Conservation (phyloP, 1,140 invertebrate species). For the Lethrus apterus region DNA sequence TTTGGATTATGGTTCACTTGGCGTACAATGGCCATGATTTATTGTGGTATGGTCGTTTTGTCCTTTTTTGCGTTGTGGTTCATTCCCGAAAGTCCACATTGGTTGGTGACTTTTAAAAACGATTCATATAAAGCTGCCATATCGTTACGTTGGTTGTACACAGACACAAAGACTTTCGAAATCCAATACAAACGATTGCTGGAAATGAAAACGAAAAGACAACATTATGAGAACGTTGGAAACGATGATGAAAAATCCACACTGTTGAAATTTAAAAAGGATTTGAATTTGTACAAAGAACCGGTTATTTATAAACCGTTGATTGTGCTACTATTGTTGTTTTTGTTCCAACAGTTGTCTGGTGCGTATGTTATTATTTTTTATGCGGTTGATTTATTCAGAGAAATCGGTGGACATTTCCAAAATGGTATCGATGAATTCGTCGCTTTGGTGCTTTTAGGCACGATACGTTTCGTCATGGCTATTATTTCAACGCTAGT, state of each 20-base stretch:
- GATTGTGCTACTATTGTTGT: slow-evolving; percentile 43
- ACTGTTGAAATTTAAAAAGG: slow-evolving; percentile 17
- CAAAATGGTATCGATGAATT: slow-evolving; percentile 42
- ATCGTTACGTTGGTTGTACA: slow-evolving; percentile 43
- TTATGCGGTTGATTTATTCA: slow-evolving; percentile 55
- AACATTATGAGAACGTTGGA: slow-evolving; percentile 4
- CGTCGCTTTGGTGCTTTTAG: slow-evolving; percentile 45
- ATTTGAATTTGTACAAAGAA: slow-evolving; percentile 23
- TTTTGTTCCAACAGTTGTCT: slow-evolving; percentile 51
- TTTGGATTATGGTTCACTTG: slow-evolving; percentile 43
- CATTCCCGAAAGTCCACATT: slow-evolving; percentile 53
- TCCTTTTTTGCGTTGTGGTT: slow-evolving; percentile 39
- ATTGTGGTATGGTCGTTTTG: slow-evolving; percentile 35
- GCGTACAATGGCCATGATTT: slow-evolving; percentile 43
- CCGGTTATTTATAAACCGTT: slow-evolving; percentile 46
- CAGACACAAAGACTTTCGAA: slow-evolving; percentile 32
- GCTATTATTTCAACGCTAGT: slow-evolving; percentile 43
- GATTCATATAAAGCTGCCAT: slow-evolving; percentile 33
- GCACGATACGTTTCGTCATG: slow-evolving; percentile 46
- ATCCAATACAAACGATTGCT: slow-evolving; percentile 37
- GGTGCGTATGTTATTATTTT: slow-evolving; percentile 61
- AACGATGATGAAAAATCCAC: slow-evolving; percentile 7
- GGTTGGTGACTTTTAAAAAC: slow-evolving; percentile 45
- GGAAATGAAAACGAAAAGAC: slow-evolving; percentile 18
- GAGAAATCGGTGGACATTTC: slow-evolving; percentile 42